These are phyloP conservation scores for Acrobasis suavella DNA, from an alignment of 2,888 invertebrate genomes.

Conservation along the genomic window DNA sequence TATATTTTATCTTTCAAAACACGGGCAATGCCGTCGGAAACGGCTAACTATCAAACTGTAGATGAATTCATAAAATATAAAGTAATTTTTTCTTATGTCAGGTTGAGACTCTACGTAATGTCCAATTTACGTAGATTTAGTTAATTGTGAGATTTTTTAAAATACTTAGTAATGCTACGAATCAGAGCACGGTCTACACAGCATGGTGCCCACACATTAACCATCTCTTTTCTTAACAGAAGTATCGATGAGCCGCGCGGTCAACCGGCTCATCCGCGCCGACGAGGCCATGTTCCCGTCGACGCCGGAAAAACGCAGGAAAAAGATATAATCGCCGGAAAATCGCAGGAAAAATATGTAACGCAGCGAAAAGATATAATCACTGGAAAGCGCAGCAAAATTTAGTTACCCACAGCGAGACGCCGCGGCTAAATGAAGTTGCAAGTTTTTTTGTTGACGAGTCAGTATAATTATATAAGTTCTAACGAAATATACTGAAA, in stretches of 20 bases:
- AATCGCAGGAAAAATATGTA: slow-evolving; percentile 74
- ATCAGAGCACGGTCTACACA: not conserved
- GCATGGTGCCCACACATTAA: not conserved
- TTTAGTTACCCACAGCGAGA: slow-evolving; percentile 48
- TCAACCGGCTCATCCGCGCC: slow-evolving; percentile 73
- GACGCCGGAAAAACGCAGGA: slow-evolving; percentile 76
- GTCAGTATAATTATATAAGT: no score
- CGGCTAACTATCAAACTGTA: no score
- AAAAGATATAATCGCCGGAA: slow-evolving; percentile 72
- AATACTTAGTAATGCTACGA: slow-evolving; percentile 8
- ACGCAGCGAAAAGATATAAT: slow-evolving; percentile 45
- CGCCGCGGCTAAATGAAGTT: not conserved
- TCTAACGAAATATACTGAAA: no score
- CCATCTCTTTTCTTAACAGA: slow-evolving; percentile 63
- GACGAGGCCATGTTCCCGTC: slow-evolving; percentile 73
- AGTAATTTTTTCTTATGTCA: no score
- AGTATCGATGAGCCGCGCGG: slow-evolving; percentile 77
- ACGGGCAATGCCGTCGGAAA: no score
- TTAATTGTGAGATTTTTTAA: no score
- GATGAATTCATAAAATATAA: no score
- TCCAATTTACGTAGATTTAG: no score
- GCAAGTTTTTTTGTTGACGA: no score
- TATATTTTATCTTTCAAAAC: no score
- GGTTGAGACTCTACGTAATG: no score
- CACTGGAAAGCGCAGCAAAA: slow-evolving; percentile 77